phyloP scores from a whole-genome alignment of 2,888 invertebrate species.

The Oscheius onirici region DNA sequence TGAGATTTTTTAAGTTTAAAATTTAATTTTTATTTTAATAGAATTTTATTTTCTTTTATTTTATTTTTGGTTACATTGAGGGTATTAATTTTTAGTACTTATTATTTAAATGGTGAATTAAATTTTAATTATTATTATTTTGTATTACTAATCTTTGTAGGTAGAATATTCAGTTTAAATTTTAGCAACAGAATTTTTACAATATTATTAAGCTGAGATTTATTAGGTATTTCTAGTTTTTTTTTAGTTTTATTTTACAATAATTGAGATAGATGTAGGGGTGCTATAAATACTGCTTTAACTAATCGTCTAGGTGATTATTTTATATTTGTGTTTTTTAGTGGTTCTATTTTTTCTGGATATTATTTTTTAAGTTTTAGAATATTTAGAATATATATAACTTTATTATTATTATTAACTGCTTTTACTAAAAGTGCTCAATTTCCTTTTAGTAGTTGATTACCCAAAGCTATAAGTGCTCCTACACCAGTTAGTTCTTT shows the following conservation, averaged over 20 bases:
- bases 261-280: slow-evolving; percentile 61
- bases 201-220: slow-evolving; percentile 55
- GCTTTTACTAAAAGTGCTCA: slow-evolving; percentile 84
- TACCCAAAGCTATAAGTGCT: slow-evolving; percentile 82
- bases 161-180: slow-evolving; percentile 57
- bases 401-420: slow-evolving; percentile 75
- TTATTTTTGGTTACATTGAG: slow-evolving; percentile 55
- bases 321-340: slow-evolving; percentile 75
- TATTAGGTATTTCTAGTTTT: slow-evolving; percentile 56
- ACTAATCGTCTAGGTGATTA: slow-evolving; percentile 83
- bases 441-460: slow-evolving; percentile 83
- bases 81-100: slow-evolving; percentile 55
- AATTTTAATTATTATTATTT: slow-evolving; percentile 61
- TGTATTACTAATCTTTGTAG: slow-evolving; percentile 55
- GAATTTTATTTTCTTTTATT: slow-evolving; percentile 60
- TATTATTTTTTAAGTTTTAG: slow-evolving; percentile 72
- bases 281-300: slow-evolving; percentile 79
- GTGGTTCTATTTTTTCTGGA: slow-evolving; percentile 75
- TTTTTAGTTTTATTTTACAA: slow-evolving; percentile 58
- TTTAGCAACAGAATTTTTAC: slow-evolving; percentile 57
- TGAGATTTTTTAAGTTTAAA: slow-evolving; percentile 57
- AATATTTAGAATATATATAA: slow-evolving; percentile 49
- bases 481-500: slow-evolving; percentile 83
- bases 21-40: slow-evolving; percentile 61
- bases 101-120: slow-evolving; percentile 54